Evolutionary conservation across 2,888 invertebrate genomes (phyloP).

Genomic region (Noctua comes): DNA sequence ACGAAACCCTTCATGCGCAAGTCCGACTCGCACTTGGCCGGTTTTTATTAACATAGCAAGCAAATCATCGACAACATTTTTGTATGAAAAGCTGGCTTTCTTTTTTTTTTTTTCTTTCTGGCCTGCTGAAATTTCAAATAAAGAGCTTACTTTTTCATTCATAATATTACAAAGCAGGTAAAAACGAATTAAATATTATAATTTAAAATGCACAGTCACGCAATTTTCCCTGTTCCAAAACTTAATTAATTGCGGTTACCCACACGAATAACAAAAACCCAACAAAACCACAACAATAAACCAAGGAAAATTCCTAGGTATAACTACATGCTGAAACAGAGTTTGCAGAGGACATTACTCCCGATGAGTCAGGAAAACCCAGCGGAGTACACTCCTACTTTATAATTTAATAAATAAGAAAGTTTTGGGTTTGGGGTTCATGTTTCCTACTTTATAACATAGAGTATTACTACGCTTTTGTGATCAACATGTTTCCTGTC

Average conservation of each 20-base stretch:
- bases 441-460: slow-evolving; percentile 9
- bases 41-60: too few relatives aligned
- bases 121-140: not conserved
- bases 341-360: slow-evolving; percentile 25
- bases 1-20: too few relatives aligned
- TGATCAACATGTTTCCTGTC: not conserved
- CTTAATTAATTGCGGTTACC: slow-evolving; percentile 32
- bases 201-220: slow-evolving; percentile 8
- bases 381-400: not conserved
- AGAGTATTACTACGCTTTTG: not conserved
- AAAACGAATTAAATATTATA: slow-evolving; percentile 1
- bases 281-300: slow-evolving; percentile 46
- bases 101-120: too few relatives aligned
- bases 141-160: not conserved
- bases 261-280: too few relatives aligned
- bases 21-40: too few relatives aligned
- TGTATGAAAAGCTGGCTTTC: not conserved
- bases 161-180: not conserved
- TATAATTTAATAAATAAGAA: slow-evolving; percentile 7
- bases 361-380: slow-evolving; percentile 22
- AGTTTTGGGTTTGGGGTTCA: not conserved
- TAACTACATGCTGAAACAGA: not conserved
- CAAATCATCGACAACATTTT: too few relatives aligned
- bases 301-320: slow-evolving; percentile 3
- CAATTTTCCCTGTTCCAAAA: slow-evolving; percentile 41